Base-by-base conservation (phyloP, 35 echinoderm and acorn worm species). In the Eucidaris tribuloides region DNA sequence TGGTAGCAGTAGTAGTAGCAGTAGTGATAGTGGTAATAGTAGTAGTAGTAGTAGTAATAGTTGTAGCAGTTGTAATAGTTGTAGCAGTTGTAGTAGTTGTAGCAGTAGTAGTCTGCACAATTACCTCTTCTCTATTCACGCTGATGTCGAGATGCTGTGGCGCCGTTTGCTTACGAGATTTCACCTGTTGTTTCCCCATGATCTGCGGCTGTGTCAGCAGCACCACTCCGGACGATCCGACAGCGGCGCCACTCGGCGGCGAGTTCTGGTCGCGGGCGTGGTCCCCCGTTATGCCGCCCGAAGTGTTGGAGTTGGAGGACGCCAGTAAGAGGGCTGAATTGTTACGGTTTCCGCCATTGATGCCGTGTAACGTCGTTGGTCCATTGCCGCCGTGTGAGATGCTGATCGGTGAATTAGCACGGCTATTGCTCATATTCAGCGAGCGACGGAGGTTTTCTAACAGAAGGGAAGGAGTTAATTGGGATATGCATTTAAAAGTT, bases 141-240 rank as follows among this genome's bases (percentile, higher is more conserved):
- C 45, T 42, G n/a, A 85, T 44, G 14, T 86, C 82, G 14, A 85
- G 57, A 58, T 91, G 89, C 62, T 91, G 89, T n/a, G 89, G 89
- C 9, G 82, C 72, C 46, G 39, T 81, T 39, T 91, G 89, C 58
- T 91, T 91, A 5, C 89, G 70, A 7, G 82, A 80, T 59, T 88
- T 88, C 35, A 43, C 48, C 76, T 62, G 77, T 7, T 88, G 85
- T 68, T 88, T 88, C 5, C 22, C 37, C 20, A 81, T 42, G 14
- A 80, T 46, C 39, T 45, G 71, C 30, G 74, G 49, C 22, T 77
- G 57, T 14, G 63, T 35, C n/a, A 76, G 37, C n/a, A 85, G 5
- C 40, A 74, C 11, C 48, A 52, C 48, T 32, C 68, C 14, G 35
- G 68, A 35, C 68, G 68, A 20, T 17, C 28, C n/a, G 35, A 68